Evolutionary conservation across 2,113 vertebrate genomes (phyloP), one percentile per base, ranked within the genome.

Genomic region (Archocentrus centrarchus): DNA sequence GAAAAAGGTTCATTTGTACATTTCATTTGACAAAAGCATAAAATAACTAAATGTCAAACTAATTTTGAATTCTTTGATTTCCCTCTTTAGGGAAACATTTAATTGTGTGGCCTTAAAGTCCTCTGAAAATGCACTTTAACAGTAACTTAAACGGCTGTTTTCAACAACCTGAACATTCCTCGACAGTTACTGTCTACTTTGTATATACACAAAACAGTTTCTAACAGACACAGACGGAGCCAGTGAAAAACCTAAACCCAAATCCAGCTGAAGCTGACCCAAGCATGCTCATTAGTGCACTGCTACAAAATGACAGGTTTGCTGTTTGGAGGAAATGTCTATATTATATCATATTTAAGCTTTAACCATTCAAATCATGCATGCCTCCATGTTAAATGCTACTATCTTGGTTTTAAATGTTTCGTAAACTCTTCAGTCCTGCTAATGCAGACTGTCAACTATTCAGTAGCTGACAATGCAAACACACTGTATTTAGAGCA

Each of bases 191-290:
- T 2, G 80, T 47, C 90, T 88, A 3, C 78, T 91, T 91, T 91
- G 86, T 80, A 82, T 91, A 86, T 82, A 84, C 22, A 84, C 88
- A 91, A 91, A 91, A 68, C 76, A 86, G 84, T 22, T 53, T 35
- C 59, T 18, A 24, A 17, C 59, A 68, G 20, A 70, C 57, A 59
- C 35, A 41, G 11, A 22, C 7, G 44, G 20, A 41, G 53, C 18
- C 37, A 64, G 1, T 60, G 75, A 75, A 86, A 84, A 58, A 15
- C 5, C 11, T 11, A 63, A 81, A 83, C 14, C n/a, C 39, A 79
- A 20, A 55, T 53, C 50, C 37, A 27, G n/a, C 15, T 15, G 11
- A 15, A 24, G 15, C 37, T 30, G 77, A 77, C 11, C n/a, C 30
- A 78, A 79, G 64, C 78, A 84, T 89, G 77, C 61, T 89, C 77